phyloP scores from a whole-genome alignment of 2,888 invertebrate species.

The Hartigia nigra region DNA sequence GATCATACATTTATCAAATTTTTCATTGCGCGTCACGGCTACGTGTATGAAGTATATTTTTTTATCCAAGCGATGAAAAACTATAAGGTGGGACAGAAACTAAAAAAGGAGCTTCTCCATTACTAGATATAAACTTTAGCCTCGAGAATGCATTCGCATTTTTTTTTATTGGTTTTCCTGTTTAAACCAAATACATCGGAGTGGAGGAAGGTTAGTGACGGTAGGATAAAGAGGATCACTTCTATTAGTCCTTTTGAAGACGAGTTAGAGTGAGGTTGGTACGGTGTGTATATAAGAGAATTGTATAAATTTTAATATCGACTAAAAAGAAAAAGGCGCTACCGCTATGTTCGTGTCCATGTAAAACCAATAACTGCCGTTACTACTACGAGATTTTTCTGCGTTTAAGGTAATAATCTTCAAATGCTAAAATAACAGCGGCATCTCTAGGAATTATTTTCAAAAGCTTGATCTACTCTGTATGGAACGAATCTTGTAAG shows the following conservation, averaged over 20 bases:
- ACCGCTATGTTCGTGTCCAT: constrained; percentile 30
- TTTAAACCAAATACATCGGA: background rate
- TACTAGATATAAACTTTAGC: background rate
- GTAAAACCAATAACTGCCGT: constrained; percentile 28
- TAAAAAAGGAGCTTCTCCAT: background rate
- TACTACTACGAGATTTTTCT: background rate
- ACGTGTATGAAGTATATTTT: background rate
- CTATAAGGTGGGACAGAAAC: background rate
- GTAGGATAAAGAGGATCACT: background rate
- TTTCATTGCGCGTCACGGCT: background rate
- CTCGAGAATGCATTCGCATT: background rate
- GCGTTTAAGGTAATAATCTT: background rate
- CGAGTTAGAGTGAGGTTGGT: background rate
- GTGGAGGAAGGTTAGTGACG: background rate
- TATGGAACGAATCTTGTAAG: constrained; percentile 15
- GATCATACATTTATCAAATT: background rate
- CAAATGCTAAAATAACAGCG: background rate
- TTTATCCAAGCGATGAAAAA: background rate
- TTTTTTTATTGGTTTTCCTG: background rate
- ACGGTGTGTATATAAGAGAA: constrained; percentile 37
- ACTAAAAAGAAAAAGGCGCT: constrained; percentile 12
- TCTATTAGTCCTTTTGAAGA: background rate
- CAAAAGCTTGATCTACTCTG: background rate
- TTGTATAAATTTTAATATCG: constrained; percentile 37
- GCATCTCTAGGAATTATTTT: background rate